Conservation (phyloP, 2,888 invertebrate genomes). For the Drosophila atripex region DNA sequence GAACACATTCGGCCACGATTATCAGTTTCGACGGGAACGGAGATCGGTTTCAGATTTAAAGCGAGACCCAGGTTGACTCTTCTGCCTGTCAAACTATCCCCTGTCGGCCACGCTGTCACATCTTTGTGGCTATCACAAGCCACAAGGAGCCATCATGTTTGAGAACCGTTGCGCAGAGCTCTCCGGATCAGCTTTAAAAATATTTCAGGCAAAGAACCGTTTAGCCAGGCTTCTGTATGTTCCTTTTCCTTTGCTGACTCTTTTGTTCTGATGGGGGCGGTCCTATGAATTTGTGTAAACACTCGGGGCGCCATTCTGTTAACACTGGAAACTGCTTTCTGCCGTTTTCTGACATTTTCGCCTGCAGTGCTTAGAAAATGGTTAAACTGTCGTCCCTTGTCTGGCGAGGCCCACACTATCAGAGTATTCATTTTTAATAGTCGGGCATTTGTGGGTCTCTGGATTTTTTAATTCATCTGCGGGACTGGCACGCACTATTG, state of each 20-base stretch:
- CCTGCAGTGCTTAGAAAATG: slow-evolving; percentile 50
- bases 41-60: no score
- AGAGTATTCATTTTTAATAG: slow-evolving; percentile 46
- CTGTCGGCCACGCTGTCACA: slow-evolving; percentile 25
- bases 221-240: slow-evolving; percentile 7
- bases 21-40: neutral
- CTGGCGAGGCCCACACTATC: slow-evolving; percentile 7
- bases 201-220: slow-evolving; percentile 24
- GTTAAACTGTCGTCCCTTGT: slow-evolving; percentile 35
- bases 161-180: slow-evolving; percentile 18
- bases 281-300: slow-evolving; percentile 48
- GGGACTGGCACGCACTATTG: slow-evolving; percentile 32
- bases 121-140: no score
- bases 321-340: slow-evolving; percentile 44
- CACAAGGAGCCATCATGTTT: slow-evolving; percentile 11
- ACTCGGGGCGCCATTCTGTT: slow-evolving; percentile 48
- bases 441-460: slow-evolving; percentile 6
- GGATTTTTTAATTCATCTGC: slow-evolving; percentile 41
- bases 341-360: slow-evolving; percentile 42
- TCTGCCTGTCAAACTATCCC: slow-evolving; percentile 22
- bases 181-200: slow-evolving; percentile 29
- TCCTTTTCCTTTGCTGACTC: neutral
- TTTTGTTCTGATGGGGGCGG: slow-evolving; percentile 19
- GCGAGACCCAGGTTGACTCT: slow-evolving; percentile 29
- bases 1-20: slow-evolving; percentile 56